Base-by-base conservation (phyloP, 1,140 invertebrate species). In the Tetramorium alpestre region DNA sequence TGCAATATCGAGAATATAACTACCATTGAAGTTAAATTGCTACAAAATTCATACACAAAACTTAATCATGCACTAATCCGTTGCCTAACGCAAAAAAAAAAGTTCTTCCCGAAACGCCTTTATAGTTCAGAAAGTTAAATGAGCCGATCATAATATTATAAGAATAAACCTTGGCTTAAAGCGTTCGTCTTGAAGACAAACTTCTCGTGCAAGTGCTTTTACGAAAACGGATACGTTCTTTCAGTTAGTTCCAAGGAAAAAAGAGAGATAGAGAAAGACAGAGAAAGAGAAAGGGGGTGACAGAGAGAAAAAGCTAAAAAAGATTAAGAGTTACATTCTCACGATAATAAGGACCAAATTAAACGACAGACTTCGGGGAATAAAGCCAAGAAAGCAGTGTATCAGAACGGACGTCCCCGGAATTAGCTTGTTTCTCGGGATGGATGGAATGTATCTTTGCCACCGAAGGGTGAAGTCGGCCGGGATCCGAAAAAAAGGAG, bases 91-190 rank as follows among this genome's bases (percentile, higher is more conserved):
- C 47, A 16, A 41, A 58, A 80, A 22, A 22, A 33, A 13, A 60
- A 72, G 54, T 72, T 73, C 2, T 33, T 33, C 11, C 4, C 18
- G 33, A 56, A 70, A n/a, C 49, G 6, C 7, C 13, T 13, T 60
- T 28, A 41, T 56, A 47, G 18, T 73, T 44, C 16, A 47, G 41
- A 84, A 84, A 84, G 69, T 73, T 73, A 62, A 84, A 84, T 84
- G 33, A 84, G 54, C 44, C 28, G 41, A 62, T 84, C 41, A 51
- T 73, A 62, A 62, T 73, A 47, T 73, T 73, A 58, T 18, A 84
- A 84, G 80, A 54, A 49, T 49, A 73, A 84, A 84, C 28, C 80
- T 73, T n/a, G 3, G 54, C 69, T 73, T 75, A 60, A 60, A 73
- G 18, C 10, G 33, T 25, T 51, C 25, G 18, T 13, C 22, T 49